Evolutionary conservation across 92 coral and sea anemone species (phyloP), one percentile per base, ranked within the genome.

Genomic region (Parazoanthus darwini): DNA sequence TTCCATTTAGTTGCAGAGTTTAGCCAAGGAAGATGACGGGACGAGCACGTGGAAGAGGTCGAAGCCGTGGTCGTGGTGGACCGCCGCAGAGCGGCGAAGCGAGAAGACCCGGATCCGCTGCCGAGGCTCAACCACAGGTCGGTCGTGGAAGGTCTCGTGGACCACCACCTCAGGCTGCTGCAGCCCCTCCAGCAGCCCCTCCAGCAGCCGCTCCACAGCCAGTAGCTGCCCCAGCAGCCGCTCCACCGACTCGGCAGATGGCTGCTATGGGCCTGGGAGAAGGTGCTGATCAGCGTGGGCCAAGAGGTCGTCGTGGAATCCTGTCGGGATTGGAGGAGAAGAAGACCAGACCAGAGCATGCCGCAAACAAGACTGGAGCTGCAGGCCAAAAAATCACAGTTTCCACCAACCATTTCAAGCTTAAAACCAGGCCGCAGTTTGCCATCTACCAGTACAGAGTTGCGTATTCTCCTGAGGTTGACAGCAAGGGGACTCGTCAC

Each of bases 131-230:
- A 4, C 66, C 97, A 38, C 92, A 89, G 3, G 93, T 86, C 14
- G 98, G 98, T 26, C 89, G 99, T 44, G 99, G 99, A 78, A 87
- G 99, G 86, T 88, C 98, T 6, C 90, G 99, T 29, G 99, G 99
- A 0, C 98, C 99, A 5, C 96, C 98, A 70, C 90, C 96, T 0
- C 91, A 89, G 26, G 79, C 93, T 20, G 94, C 87, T 1, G 88
- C 91, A 0, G 79, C 93, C 13, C 93, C 87, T 1, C 85, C 91
- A 0, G 91, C 89, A 3, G 91, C 91, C 44, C 81, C 94, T 15
- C 85, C 93, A 35, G 91, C 91, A 2, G 91, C 91, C 6, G 90
- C 91, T 23, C 89, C 96, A 3, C 90, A 86, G 4, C 43, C 91
- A 5, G 84, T 82, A 10, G 80, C 90, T 15, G 89, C 89, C 2